Conservation (phyloP, 2,113 vertebrate genomes). For the Epinephelus cyanopodus region DNA sequence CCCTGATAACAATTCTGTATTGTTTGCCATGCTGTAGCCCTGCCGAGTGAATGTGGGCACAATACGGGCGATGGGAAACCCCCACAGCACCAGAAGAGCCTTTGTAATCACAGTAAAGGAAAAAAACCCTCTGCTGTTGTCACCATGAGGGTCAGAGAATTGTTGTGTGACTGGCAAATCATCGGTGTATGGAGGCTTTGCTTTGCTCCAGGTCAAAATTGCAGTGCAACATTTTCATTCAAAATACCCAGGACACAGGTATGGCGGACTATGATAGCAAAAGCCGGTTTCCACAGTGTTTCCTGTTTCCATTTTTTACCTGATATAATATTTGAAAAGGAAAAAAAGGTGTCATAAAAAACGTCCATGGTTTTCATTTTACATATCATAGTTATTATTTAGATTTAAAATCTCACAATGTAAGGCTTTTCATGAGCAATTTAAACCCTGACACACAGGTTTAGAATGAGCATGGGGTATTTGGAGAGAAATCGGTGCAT, state of each 20-base stretch:
- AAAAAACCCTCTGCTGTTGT: conserved; percentile 23
- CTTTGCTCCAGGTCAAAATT: conserved; percentile 41
- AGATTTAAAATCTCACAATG: neutral
- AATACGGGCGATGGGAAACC: conserved; percentile 24
- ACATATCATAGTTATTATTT: neutral
- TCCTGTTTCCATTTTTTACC: neutral
- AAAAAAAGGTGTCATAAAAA: neutral
- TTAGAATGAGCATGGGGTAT: neutral
- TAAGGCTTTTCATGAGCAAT: neutral
- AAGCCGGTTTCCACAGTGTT: neutral
- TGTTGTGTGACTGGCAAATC: conserved; percentile 40
- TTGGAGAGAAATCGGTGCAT: conserved; percentile 1
- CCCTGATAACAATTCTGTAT: conserved; percentile 55
- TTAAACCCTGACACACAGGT: neutral
- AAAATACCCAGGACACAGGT: conserved; percentile 2
- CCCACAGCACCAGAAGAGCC: conserved; percentile 42
- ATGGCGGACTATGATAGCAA: no score
- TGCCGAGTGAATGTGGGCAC: conserved; percentile 49
- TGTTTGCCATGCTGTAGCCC: conserved; percentile 30
- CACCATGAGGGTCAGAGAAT: conserved; percentile 29
- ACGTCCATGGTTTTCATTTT: no score
- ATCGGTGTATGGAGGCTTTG: conserved; percentile 21
- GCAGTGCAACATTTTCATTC: conserved; percentile 20
- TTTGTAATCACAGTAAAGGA: conserved; percentile 61
- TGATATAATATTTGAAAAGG: neutral